These are phyloP conservation scores for Euspilapteryx auroguttella DNA, from an alignment of 2,888 invertebrate genomes.

Conservation along the genomic window DNA sequence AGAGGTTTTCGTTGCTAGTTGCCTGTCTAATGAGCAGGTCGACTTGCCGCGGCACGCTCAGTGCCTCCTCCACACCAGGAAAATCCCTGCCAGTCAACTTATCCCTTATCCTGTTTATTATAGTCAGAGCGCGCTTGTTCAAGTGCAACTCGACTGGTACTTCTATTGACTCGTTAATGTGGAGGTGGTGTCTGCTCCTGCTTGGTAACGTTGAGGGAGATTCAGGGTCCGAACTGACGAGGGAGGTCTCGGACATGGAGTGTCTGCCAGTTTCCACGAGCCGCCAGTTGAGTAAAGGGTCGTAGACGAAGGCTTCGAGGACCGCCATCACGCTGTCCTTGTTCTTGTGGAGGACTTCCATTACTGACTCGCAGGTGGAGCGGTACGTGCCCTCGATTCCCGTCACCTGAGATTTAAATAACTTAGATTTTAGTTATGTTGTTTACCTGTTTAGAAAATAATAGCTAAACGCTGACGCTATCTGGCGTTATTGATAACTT, in stretches of 20 bases:
- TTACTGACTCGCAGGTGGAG: conserved; percentile 96
- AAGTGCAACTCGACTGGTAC: conserved; percentile 73
- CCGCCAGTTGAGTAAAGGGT: conserved; percentile 97
- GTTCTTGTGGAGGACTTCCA: conserved; percentile 92
- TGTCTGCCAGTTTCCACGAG: conserved; percentile 73
- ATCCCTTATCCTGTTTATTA: conserved; percentile 89
- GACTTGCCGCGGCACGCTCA: conserved; percentile 88
- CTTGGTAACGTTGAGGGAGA: conserved; percentile 40
- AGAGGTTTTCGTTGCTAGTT: conserved; percentile 96
- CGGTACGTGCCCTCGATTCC: conserved; percentile 98
- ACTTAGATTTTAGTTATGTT: too few relatives aligned
- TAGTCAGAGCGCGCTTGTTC: conserved; percentile 89
- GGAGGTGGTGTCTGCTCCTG: conserved; percentile 31
- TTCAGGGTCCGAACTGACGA: conserved; percentile 35
- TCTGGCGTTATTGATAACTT: too few relatives aligned
- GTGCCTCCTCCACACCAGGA: conserved; percentile 68
- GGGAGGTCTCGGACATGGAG: conserved; percentile 36
- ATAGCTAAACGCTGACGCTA: too few relatives aligned
- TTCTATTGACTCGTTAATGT: conserved; percentile 37
- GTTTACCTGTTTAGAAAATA: neutral
- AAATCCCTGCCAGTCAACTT: conserved; percentile 95
- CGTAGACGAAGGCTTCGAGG: conserved; percentile 99
- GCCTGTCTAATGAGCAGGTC: conserved; percentile 93
- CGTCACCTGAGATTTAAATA: conserved; percentile 79
- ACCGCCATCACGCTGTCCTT: conserved; percentile 99